Percentiles rank a stretch among this genome's conserved stretches.
These are phyloP conservation scores for Drosophila arizonae DNA, from an alignment of 1,140 invertebrate genomes.

Conservation along the genomic window DNA sequence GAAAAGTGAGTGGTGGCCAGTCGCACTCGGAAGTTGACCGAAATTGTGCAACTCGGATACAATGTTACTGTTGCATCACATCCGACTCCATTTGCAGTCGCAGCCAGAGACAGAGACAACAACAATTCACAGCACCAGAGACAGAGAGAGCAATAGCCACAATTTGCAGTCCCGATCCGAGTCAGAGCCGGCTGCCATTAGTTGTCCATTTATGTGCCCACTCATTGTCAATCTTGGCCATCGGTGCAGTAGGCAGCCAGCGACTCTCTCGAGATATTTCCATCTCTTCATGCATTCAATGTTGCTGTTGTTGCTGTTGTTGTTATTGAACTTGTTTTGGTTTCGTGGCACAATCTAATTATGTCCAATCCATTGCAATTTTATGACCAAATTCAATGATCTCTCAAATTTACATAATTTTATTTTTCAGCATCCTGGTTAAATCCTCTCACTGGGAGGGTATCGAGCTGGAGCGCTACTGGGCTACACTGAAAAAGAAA, in stretches of 20 bases:
- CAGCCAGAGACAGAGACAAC: conserved; percentile 16
- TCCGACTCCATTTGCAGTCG: conserved; percentile 40
- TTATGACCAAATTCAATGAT: conserved; percentile 44
- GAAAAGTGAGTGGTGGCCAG: conserved; percentile 85
- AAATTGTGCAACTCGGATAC: conserved; percentile 82
- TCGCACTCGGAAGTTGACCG: conserved; percentile 68
- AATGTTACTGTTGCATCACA: conserved; percentile 74
- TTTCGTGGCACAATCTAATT: conserved; percentile 26
- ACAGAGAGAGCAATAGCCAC: neutral
- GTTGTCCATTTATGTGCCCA: conserved; percentile 49
- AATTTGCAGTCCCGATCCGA: neutral
- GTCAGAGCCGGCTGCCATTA: conserved; percentile 6
- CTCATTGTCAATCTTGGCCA: conserved; percentile 79
- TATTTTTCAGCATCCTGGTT: conserved; percentile 63
- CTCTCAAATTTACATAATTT: conserved; percentile 28
- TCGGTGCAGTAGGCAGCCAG: conserved; percentile 72
- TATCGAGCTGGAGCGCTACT: conserved; percentile 68
- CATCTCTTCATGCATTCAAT: conserved; percentile 3
- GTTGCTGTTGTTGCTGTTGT: conserved; percentile 10
- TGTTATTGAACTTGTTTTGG: conserved; percentile 51
- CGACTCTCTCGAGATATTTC: conserved; percentile 3
- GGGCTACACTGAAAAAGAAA: conserved; percentile 63
- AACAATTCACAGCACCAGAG: neutral
- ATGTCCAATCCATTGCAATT: neutral
- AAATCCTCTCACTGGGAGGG: conserved; percentile 79